Base-by-base conservation (phyloP, 2,888 invertebrate genomes). In the Drosophila barbarae region DNA sequence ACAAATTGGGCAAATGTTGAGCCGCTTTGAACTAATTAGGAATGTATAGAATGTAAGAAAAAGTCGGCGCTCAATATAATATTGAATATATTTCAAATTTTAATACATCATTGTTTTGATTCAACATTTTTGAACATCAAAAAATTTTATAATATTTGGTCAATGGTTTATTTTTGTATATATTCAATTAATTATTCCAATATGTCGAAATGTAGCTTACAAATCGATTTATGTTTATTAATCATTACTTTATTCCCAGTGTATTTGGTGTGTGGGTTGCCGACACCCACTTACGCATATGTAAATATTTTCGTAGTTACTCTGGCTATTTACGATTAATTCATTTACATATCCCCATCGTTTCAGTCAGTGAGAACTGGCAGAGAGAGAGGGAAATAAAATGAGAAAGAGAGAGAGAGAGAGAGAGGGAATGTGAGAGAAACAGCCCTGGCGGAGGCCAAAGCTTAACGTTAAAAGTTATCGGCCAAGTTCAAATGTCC, bases 251-350 rank as follows among this genome's bases (percentile, higher is more conserved):
- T 18, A 15, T 28, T n/a, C 9, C 18, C 18, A 57, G 65, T 58
- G 63, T 49, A 28, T 44, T 44, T 44, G 34, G 38, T 34, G 56
- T 77, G 73, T 64, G 71, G 73, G 51, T 42, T 35, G 36, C 66
- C 56, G 38, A 47, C 61, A 69, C 61, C 67, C 57, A 69, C 73
- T 64, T 72, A 59, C 60, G 69, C 73, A 72, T 76, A 56, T 78
- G 76, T 82, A 70, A 76, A 82, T 78, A 78, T 70, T 78, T 69
- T 46, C 53, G 47, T 66, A 55, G 67, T 68, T 55, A 26, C 26
- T 26, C 53, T 44, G 18, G 53, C 44, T 44, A 63, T 65, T 63
- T 63, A 44, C 61, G 52, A 63, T 52, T 52, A 65, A 63, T 65
- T 63, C 66, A 63, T 63, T 65, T 63, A 63, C 61, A 65, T 65